Conservation (phyloP, 2,888 invertebrate species). For the Epistrophe eligans region DNA sequence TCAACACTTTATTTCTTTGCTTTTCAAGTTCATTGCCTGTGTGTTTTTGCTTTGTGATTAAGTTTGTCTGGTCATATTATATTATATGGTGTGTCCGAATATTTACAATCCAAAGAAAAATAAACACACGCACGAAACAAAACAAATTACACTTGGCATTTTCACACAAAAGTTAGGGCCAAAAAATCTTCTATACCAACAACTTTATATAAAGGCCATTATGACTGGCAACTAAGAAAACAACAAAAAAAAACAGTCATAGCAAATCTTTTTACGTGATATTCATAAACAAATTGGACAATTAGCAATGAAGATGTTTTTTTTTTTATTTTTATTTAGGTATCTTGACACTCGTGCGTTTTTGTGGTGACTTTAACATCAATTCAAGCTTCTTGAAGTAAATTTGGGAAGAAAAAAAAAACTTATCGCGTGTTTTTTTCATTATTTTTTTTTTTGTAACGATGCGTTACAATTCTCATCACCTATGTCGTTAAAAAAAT, state of each 20-base stretch:
- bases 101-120: not conserved
- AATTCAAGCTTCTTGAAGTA: not conserved
- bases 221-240: not conserved
- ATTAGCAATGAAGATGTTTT: not conserved
- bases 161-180: not conserved
- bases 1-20: not conserved
- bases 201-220: not conserved
- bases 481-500: too few relatives aligned
- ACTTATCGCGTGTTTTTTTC: not conserved
- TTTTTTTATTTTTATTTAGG: not conserved
- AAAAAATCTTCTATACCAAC: not conserved
- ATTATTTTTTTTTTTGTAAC: too few relatives aligned
- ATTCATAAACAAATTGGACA: not conserved
- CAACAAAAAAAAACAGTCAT: not conserved
- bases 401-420: not conserved
- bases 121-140: not conserved
- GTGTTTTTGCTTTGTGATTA: slow-evolving; percentile 21
- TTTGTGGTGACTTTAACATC: not conserved
- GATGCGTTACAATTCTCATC: too few relatives aligned
- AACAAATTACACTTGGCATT: slow-evolving; percentile 5
- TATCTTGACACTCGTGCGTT: slow-evolving; percentile 2
- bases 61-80: slow-evolving; percentile 5
- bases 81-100: not conserved
- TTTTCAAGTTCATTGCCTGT: slow-evolving; percentile 65
- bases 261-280: not conserved